These are phyloP conservation scores for Naso thynnoides DNA, from an alignment of 2,797 vertebrate species.

Conservation along the genomic window DNA sequence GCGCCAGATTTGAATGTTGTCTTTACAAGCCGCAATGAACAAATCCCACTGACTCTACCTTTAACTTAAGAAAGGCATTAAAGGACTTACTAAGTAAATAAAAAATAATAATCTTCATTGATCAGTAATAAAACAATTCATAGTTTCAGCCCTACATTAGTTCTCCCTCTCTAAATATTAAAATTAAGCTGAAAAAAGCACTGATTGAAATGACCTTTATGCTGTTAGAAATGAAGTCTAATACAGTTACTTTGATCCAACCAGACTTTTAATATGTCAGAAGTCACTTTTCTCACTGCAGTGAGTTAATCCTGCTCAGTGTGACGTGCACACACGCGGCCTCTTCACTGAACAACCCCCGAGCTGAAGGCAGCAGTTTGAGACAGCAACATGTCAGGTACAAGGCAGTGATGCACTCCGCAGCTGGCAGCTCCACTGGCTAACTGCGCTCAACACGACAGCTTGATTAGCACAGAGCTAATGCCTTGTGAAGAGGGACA, in stretches of 20 bases:
- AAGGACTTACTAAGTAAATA: too few relatives aligned
- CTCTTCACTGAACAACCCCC: not conserved
- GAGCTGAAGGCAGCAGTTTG: constrained; percentile 39
- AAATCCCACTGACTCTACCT: too few relatives aligned
- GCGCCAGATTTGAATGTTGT: too few relatives aligned
- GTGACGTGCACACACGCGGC: constrained; percentile 9
- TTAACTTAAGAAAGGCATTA: too few relatives aligned
- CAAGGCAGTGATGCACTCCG: constrained; percentile 23
- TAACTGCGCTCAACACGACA: constrained; percentile 42
- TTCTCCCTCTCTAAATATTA: not conserved
- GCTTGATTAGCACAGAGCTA: constrained; percentile 54
- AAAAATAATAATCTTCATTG: too few relatives aligned
- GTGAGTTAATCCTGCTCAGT: not conserved
- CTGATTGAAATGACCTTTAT: not conserved
- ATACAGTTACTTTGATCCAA: constrained; percentile 7
- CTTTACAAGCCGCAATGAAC: too few relatives aligned
- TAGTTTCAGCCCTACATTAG: not conserved
- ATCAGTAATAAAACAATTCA: not conserved
- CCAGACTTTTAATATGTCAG: too few relatives aligned
- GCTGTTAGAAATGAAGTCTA: not conserved
- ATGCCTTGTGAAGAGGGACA: constrained; percentile 35
- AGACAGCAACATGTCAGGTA: constrained; percentile 53
- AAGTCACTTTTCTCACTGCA: not conserved
- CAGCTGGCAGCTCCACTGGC: constrained; percentile 44
- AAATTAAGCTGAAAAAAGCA: not conserved